Conservation (phyloP, 2,797 vertebrate species). For the Urocyon cinereoargenteus region DNA sequence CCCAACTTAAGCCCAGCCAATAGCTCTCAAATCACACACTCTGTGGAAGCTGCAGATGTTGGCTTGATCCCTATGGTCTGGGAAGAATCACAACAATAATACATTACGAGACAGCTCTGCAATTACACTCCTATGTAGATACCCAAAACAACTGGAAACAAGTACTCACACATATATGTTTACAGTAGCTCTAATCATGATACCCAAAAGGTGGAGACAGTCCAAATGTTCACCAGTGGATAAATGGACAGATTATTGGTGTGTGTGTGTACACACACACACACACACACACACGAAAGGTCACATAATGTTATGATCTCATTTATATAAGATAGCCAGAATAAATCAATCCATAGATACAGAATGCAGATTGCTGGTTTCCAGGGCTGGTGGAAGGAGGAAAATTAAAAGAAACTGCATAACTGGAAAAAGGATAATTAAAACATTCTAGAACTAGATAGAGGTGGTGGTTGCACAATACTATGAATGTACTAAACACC, state of each 20-base stretch:
- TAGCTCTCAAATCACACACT: constrained; percentile 30
- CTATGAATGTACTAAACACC: neutral
- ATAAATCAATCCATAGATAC: neutral
- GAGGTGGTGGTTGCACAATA: neutral
- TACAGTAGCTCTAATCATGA: neutral
- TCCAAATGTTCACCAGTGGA: neutral
- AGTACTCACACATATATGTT: neutral
- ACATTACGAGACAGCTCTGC: neutral
- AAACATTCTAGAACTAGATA: constrained; percentile 24
- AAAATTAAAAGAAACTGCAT: constrained; percentile 41
- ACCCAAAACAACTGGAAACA: neutral
- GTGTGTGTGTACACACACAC: too few species aligned
- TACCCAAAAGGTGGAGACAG: neutral
- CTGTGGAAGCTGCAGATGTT: constrained; percentile 21
- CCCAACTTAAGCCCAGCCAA: constrained; percentile 41
- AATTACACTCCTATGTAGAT: neutral
- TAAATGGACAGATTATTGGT: neutral
- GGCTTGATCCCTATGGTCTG: constrained; percentile 1
- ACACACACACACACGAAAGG: neutral
- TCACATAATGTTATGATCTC: neutral
- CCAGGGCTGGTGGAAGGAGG: neutral
- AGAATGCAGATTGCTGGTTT: neutral
- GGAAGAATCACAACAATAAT: constrained; percentile 30
- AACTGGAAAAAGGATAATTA: neutral
- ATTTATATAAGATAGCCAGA: constrained; percentile 40